Evolutionary conservation across 1,140 invertebrate genomes (phyloP).

Genomic region (Drosophila funebris): DNA sequence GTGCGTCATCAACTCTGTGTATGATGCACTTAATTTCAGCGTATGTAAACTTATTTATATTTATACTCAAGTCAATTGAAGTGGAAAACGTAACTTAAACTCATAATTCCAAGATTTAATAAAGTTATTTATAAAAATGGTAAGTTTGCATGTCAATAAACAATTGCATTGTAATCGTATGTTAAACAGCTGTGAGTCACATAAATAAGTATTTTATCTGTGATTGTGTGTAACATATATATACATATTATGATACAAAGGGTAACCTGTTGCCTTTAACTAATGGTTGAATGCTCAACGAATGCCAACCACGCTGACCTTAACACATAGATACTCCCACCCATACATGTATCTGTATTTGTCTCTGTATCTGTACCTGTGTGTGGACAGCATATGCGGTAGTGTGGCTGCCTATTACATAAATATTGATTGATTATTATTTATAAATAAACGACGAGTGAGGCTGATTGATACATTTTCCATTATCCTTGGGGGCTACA

Average conservation of each 20-base stretch:
- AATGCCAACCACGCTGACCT: conserved; percentile 3
- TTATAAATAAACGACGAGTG: conserved; percentile 43
- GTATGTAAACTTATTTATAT: neutral
- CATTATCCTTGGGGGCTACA: conserved; percentile 35
- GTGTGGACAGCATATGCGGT: neutral
- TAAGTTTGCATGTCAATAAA: conserved; percentile 27
- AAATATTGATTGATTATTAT: conserved; percentile 54
- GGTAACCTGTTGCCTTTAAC: conserved; percentile 46
- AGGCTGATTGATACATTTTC: conserved; percentile 44
- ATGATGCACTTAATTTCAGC: conserved; percentile 9
- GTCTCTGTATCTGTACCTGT: neutral
- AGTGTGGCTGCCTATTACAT: conserved; percentile 17
- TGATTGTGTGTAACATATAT: neutral
- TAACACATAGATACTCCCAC: neutral
- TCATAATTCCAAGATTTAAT: conserved; percentile 19
- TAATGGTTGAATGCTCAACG: conserved; percentile 13
- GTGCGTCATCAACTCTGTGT: neutral
- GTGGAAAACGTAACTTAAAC: neutral
- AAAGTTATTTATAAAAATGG: conserved; percentile 5
- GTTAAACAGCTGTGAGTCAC: conserved; percentile 29
- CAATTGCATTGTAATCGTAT: conserved; percentile 19
- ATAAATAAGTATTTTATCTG: conserved; percentile 5
- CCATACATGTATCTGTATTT: neutral
- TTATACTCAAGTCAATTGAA: neutral
- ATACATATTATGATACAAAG: neutral